Percentiles rank a stretch among this genome's conserved stretches.
phyloP scores from a whole-genome alignment of 2,113 vertebrate species.

The Cyprinodon tularosa region DNA sequence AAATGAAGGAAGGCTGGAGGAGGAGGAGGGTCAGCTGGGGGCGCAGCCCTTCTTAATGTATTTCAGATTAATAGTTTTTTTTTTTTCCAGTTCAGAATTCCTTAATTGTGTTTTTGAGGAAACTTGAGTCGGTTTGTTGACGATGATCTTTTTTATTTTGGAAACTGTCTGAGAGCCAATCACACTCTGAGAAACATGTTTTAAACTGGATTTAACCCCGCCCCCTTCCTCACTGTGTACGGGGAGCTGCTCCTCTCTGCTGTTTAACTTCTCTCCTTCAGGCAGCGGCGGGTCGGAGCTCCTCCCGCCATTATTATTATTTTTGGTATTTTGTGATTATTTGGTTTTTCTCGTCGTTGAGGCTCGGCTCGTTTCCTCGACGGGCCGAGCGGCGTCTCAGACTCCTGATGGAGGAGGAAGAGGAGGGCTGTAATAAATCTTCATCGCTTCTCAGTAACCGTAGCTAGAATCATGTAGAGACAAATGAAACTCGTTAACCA shows the following conservation, averaged over 20 bases:
- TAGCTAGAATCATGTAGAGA: conserved; percentile 85
- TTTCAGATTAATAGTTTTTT: conserved; percentile 82
- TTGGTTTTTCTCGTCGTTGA: conserved; percentile 85
- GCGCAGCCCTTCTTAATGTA: conserved; percentile 78
- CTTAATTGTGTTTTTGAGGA: conserved; percentile 81
- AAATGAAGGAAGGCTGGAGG: conserved; percentile 32
- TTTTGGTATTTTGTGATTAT: conserved; percentile 80
- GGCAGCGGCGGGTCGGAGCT: not conserved
- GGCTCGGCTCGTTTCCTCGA: conserved; percentile 81
- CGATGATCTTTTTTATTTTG: conserved; percentile 7
- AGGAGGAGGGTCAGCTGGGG: conserved; percentile 33
- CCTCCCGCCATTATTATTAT: conserved; percentile 14
- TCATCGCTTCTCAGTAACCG: conserved; percentile 85
- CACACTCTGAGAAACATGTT: conserved; percentile 27
- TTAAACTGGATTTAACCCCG: conserved; percentile 59
- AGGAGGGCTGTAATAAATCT: conserved; percentile 76
- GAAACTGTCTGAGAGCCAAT: conserved; percentile 68
- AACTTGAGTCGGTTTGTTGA: conserved; percentile 69
- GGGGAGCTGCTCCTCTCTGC: not conserved
- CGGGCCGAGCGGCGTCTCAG: conserved; percentile 70
- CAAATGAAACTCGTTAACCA: conserved; percentile 59
- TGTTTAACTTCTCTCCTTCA: too few relatives aligned
- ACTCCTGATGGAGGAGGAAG: conserved; percentile 33
- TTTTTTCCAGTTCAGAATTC: conserved; percentile 78
- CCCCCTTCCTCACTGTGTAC: conserved; percentile 77